Evolutionary conservation across 2,113 vertebrate species (phyloP).

Genomic region (Genyomyrus donnyi): DNA sequence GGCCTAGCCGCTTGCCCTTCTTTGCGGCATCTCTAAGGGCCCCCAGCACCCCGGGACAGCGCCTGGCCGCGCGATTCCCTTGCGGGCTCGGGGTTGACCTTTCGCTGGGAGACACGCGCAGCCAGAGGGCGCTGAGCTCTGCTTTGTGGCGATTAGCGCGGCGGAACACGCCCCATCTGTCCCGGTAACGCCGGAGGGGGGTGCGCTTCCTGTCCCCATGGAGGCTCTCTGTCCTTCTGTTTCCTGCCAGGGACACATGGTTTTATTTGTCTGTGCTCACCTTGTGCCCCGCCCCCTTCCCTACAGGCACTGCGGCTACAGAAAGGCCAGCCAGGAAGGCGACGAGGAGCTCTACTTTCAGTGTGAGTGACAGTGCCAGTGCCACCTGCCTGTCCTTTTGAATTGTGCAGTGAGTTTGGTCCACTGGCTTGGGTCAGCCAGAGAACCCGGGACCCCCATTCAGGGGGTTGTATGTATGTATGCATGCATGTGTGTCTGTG

Average conservation of each 20-base stretch:
- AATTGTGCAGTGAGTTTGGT: neutral
- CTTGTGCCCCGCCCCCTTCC: neutral
- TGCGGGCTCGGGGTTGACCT: neutral
- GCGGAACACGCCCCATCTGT: neutral
- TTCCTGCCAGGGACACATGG: neutral
- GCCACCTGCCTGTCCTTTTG: neutral
- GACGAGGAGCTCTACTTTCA: conserved; percentile 88
- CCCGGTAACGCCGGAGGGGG: neutral
- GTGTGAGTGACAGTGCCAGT: conserved; percentile 59
- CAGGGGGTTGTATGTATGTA: neutral
- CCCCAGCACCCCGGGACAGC: neutral
- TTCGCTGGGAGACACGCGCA: neutral
- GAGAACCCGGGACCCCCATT: neutral
- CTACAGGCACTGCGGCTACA: conserved; percentile 80
- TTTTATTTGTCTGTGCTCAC: conserved; percentile 3
- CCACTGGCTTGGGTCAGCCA: neutral
- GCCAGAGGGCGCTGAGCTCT: neutral
- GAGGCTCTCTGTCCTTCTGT: neutral
- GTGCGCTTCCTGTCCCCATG: neutral
- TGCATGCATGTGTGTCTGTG: neutral
- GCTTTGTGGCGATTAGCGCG: neutral
- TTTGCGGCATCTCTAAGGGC: neutral
- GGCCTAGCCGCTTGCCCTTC: neutral
- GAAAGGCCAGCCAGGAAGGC: conserved; percentile 82
- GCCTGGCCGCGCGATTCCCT: neutral